Base-by-base conservation (phyloP, 2,797 vertebrate genomes). In the Dallia pectoralis region DNA sequence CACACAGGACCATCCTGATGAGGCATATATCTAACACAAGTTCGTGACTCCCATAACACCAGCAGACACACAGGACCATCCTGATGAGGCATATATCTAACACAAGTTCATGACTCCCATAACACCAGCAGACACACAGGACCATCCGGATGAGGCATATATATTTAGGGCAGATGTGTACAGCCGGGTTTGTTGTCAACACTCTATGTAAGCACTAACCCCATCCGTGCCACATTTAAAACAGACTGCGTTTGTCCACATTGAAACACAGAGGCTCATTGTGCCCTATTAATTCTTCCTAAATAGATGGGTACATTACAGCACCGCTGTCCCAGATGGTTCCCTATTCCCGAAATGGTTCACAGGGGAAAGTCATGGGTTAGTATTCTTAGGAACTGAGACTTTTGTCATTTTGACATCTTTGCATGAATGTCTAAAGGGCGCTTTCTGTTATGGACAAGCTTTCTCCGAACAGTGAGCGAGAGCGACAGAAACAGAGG, bases 241-340 rank as follows among this genome's bases (percentile, higher is more conserved):
- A 66, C 74, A 48, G 69, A 73, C 77, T 69, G 77, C 79, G 83
- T 75, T 30, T 77, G 81, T 78, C 86, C 64, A 56, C 74, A 66
- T 47, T 75, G 66, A 76, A 82, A 77, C 80, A 91, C 79, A 88
- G 84, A 61, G 77, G 74, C 78, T 80, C 77, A 76, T 88, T 92
- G 87, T 91, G 76, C 75, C 74, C 77, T 83, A 80, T 81, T 74
- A 87, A 89, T 88, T 80, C 70, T 74, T 84, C 77, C 82, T 89
- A 80, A 87, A 80, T 86, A 81, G 84, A 69, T 75, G 48, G 56
- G 73, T 91, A 71, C 2, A 81, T 89, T 89, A 82, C 88, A 87
- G 75, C 63, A 73, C n/a, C 53, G 22, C 32, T 22, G 64, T 65
- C 27, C 2, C 2, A 47, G 30, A 49, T 22, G 47, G 16, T 18